Conservation (phyloP, 2,797 vertebrate species). For the Uromys caudimaculatus region DNA sequence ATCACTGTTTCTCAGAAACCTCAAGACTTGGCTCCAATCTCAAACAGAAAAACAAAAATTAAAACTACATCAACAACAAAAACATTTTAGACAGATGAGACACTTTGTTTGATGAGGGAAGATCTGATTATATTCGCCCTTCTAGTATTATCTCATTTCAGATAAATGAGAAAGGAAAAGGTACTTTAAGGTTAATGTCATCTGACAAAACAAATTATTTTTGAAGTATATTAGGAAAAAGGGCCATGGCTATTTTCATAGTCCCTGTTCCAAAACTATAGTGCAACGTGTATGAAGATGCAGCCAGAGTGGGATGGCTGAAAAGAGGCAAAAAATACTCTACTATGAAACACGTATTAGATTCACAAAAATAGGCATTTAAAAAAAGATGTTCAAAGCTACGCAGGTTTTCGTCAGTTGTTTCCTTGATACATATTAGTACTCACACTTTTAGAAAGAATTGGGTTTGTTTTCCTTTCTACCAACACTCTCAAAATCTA, state of each 20-base stretch:
- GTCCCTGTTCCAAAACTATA: not conserved
- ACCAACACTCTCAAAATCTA: not conserved
- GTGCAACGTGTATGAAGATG: not conserved
- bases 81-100: not conserved
- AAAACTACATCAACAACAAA: not conserved
- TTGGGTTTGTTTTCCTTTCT: not conserved
- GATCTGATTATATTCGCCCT: not conserved
- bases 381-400: not conserved
- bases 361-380: not conserved
- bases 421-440: not conserved
- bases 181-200: not conserved
- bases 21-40: not conserved
- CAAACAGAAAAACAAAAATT: not conserved
- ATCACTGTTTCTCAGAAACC: not conserved
- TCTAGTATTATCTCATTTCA: not conserved
- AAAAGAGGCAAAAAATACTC: not conserved
- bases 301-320: not conserved
- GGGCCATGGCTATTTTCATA: not conserved
- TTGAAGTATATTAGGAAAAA: not conserved
- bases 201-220: not conserved
- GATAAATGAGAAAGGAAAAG: not conserved
- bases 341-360: not conserved
- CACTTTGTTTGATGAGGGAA: not conserved
- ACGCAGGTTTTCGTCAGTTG: not conserved
- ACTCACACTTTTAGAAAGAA: not conserved